Evolutionary conservation across 1,140 invertebrate species (phyloP).

Genomic region (Drosophila arizonae): DNA sequence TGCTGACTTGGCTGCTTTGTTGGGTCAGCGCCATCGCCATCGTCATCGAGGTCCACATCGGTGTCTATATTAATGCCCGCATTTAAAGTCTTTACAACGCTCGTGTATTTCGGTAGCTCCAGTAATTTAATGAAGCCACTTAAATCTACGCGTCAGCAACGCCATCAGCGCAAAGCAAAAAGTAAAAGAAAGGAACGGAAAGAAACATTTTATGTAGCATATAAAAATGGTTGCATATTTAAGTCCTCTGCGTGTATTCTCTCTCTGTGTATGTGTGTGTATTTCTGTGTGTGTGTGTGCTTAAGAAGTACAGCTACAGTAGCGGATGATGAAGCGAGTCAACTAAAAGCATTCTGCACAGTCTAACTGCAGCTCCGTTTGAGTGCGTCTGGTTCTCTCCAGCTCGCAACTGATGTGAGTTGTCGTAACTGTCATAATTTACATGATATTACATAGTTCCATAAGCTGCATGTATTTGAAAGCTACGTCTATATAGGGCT

Average conservation of each 20-base stretch:
- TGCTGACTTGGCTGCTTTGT: slow-evolving; percentile 59
- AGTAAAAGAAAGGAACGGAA: slow-evolving; percentile 44
- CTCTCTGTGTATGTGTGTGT: slow-evolving; percentile 16
- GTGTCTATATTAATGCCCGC: slow-evolving; percentile 76
- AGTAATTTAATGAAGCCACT: slow-evolving; percentile 82
- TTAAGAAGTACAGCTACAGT: slow-evolving; percentile 53
- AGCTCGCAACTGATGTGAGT: slow-evolving; percentile 24
- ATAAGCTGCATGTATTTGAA: slow-evolving; percentile 6
- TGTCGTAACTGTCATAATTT: slow-evolving; percentile 37
- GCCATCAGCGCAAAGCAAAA: slow-evolving; percentile 29
- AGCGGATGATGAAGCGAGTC: slow-evolving; percentile 62
- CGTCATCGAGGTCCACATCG: slow-evolving; percentile 47
- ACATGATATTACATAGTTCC: slow-evolving; percentile 14
- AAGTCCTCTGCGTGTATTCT: slow-evolving; percentile 35
- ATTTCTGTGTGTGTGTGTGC: slow-evolving; percentile 11
- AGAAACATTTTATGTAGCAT: slow-evolving; percentile 68
- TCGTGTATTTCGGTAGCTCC: slow-evolving; percentile 79
- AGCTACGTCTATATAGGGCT: neutral
- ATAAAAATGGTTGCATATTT: slow-evolving; percentile 70
- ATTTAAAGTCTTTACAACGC: slow-evolving; percentile 81
- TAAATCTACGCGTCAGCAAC: slow-evolving; percentile 70
- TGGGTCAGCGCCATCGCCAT: slow-evolving; percentile 53
- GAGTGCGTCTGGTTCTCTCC: slow-evolving; percentile 15
- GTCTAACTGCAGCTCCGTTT: slow-evolving; percentile 11
- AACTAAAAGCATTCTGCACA: slow-evolving; percentile 38